Evolutionary conservation across 1,140 invertebrate species (phyloP).

Genomic region (Drosophila nigromelanica): DNA sequence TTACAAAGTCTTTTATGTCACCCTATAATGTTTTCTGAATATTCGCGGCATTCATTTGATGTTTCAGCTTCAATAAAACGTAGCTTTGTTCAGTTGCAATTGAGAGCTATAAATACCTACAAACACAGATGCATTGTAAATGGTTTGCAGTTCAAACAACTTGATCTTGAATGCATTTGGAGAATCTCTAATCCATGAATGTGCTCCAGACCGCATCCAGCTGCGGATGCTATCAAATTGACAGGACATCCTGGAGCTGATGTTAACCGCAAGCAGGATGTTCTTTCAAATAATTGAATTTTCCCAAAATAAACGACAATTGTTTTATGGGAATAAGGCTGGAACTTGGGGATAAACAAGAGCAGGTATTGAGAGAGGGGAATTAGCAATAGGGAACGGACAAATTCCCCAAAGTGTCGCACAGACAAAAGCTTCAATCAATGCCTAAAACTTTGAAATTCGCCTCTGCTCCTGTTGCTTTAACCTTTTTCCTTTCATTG

Average conservation of each 20-base stretch:
- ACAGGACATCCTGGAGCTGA: constrained; percentile 46
- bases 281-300: constrained; percentile 58
- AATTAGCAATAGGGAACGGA: not conserved
- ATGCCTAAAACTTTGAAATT: constrained; percentile 59
- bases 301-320: constrained; percentile 57
- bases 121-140: constrained; percentile 15
- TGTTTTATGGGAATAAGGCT: constrained; percentile 54
- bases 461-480: constrained; percentile 53
- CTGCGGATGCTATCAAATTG: constrained; percentile 39
- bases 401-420: constrained; percentile 23
- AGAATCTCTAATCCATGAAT: not conserved
- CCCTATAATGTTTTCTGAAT: too few relatives aligned
- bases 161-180: constrained; percentile 33
- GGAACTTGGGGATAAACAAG: not conserved
- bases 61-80: too few relatives aligned
- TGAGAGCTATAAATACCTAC: constrained; percentile 9
- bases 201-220: not conserved
- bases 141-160: constrained; percentile 36
- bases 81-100: constrained; percentile 20
- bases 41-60: too few relatives aligned
- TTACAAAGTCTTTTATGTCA: too few relatives aligned
- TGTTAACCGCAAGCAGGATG: constrained; percentile 37
- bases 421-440: constrained; percentile 72
- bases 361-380: not conserved
- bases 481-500: constrained; percentile 68